Evolutionary conservation across 1,140 invertebrate species (phyloP).

Genomic region (Calephelis nemesis): DNA sequence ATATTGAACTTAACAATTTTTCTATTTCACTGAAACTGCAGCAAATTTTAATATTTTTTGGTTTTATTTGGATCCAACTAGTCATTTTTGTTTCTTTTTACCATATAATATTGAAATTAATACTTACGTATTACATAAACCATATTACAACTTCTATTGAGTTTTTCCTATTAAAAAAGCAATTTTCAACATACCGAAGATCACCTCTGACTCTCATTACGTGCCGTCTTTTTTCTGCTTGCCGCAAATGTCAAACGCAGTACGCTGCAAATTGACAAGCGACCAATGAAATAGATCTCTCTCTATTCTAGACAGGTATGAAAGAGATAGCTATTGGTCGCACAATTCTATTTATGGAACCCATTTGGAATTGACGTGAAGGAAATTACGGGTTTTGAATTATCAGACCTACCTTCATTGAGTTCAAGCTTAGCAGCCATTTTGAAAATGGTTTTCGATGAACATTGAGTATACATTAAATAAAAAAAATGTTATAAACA

Average conservation of each 20-base stretch:
- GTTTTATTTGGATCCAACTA: too few species aligned
- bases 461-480: too few species aligned
- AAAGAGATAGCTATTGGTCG: slow-evolving; percentile 8
- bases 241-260: slow-evolving; percentile 22
- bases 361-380: slow-evolving; percentile 24
- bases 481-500: too few species aligned
- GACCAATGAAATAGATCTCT: background rate
- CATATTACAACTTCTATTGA: background rate
- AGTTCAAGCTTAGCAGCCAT: background rate
- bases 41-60: too few species aligned
- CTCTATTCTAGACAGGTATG: background rate
- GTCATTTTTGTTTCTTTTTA: too few species aligned
- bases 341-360: background rate
- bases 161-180: slow-evolving; percentile 13
- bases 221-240: slow-evolving; percentile 7
- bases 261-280: slow-evolving; percentile 10
- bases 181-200: slow-evolving; percentile 9
- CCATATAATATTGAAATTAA: too few species aligned
- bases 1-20: too few species aligned
- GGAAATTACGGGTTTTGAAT: slow-evolving; percentile 30
- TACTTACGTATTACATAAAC: too few species aligned
- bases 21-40: too few species aligned
- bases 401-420: slow-evolving; percentile 21
- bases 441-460: background rate
- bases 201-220: slow-evolving; percentile 6